A percentile compares a stretch with the other conserved stretches of the same genome.
Evolutionary conservation across 1,140 invertebrate species (phyloP).

Genomic region (Prorops nasuta): DNA sequence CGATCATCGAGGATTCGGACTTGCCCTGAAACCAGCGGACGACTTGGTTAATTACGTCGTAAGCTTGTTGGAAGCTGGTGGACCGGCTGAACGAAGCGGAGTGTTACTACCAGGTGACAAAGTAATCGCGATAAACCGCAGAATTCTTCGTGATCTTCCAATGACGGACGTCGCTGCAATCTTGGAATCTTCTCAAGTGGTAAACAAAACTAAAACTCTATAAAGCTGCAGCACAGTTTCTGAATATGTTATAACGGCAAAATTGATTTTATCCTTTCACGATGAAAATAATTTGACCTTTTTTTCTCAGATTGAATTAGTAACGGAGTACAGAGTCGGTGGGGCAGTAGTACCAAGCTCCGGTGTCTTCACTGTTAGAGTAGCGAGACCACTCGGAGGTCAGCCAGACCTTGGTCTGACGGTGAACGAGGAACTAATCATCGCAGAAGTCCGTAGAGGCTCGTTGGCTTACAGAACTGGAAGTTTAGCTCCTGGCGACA

Average conservation of each 20-base stretch:
- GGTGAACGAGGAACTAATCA: constrained; percentile 74
- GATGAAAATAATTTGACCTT: no score
- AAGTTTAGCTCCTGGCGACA: constrained; percentile 82
- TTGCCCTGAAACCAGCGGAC: constrained; percentile 41
- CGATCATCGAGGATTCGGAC: constrained; percentile 48
- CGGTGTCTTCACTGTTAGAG: constrained; percentile 86
- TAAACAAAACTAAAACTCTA: no score
- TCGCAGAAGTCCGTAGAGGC: constrained; percentile 83
- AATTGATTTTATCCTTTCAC: no score
- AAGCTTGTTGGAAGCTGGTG: constrained; percentile 48
- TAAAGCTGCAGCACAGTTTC: no score
- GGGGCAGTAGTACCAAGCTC: constrained; percentile 87
- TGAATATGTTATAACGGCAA: no score
- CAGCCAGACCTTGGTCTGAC: constrained; percentile 80
- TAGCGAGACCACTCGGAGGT: constrained; percentile 70
- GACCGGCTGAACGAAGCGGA: constrained; percentile 65
- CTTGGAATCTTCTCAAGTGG: constrained; percentile 45
- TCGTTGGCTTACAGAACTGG: constrained; percentile 89
- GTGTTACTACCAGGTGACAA: constrained; percentile 67
- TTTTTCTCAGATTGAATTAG: constrained; percentile 64
- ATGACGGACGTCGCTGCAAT: constrained; percentile 43
- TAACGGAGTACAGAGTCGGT: constrained; percentile 90
- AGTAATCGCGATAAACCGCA: constrained; percentile 65
- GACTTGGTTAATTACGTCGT: constrained; percentile 46
- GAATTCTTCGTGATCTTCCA: constrained; percentile 48